Evolutionary conservation across 2,113 vertebrate species (phyloP).

Genomic region (Mus musculus): GRCm39 chr2:46785501-46786000

Average conservation of each 20-base stretch:
- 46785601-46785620: background rate
- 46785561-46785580: background rate
- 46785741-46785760: background rate
- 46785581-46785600: background rate
- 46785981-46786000: background rate
- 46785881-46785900: background rate
- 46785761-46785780: background rate
- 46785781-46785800: background rate
- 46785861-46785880: background rate
- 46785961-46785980: background rate
- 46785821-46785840: background rate
- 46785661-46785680: background rate
- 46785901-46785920: background rate
- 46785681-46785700: background rate
- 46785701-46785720: background rate
- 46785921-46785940: background rate
- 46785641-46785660: background rate
- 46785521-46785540: no score
- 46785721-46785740: background rate
- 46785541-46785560: background rate
- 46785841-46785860: background rate
- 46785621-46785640: background rate
- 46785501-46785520: no score
- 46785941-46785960: background rate
- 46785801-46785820: background rate